Evolutionary conservation across 2,113 vertebrate species (phyloP).

Genomic region (Phalacrocorax aristotelis): DNA sequence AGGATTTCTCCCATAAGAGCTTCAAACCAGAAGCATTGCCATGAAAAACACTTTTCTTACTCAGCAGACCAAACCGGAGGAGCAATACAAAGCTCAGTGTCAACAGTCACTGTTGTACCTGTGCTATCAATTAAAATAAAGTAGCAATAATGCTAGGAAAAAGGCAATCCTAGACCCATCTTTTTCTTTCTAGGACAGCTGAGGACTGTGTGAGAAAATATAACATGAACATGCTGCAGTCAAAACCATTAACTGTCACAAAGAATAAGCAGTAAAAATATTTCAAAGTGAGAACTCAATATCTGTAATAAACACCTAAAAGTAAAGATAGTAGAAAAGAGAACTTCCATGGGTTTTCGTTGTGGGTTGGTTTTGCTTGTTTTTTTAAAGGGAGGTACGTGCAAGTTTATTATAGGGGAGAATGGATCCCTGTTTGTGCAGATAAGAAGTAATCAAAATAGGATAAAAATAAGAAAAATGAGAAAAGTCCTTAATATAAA

Average conservation of each 20-base stretch:
- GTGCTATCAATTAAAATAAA: constrained; percentile 31
- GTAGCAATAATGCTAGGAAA: neutral
- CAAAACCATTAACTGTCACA: constrained; percentile 32
- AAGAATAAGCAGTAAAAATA: constrained; percentile 8
- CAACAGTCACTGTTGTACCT: neutral
- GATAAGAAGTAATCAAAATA: neutral
- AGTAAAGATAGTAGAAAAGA: neutral
- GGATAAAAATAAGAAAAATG: neutral
- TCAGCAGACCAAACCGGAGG: neutral
- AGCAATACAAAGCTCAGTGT: constrained; percentile 18
- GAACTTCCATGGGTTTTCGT: neutral
- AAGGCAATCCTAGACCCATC: neutral
- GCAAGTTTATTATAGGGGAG: neutral
- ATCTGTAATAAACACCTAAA: constrained; percentile 6
- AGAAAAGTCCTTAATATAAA: neutral
- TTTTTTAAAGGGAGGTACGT: neutral
- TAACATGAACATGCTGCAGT: neutral
- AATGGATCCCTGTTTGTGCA: neutral
- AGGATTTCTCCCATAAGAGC: neutral
- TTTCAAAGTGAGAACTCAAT: neutral
- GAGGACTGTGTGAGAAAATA: neutral
- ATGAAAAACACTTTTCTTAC: constrained; percentile 10
- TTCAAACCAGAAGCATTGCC: neutral
- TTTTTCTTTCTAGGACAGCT: constrained; percentile 5
- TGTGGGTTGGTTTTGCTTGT: neutral